These are phyloP conservation scores for Arbacia lixula DNA, from an alignment of 53 echinoderm and acorn worm species.

Conservation along the genomic window DNA sequence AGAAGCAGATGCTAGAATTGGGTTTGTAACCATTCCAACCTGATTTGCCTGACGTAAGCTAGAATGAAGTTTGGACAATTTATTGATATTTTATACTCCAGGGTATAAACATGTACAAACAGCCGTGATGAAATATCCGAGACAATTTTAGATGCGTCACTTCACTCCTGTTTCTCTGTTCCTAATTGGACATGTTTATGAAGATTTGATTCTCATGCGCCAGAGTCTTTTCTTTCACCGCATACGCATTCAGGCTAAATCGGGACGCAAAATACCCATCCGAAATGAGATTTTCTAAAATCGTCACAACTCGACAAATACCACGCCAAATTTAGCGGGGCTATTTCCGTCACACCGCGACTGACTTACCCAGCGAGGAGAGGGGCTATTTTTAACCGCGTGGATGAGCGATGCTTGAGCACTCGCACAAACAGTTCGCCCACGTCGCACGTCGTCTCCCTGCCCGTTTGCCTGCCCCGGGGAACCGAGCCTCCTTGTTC, in stretches of 20 bases:
- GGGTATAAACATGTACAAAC: not conserved
- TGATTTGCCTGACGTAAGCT: too few relatives aligned
- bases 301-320: conserved; percentile 39
- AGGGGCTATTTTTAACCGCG: conserved; percentile 19
- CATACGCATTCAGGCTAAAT: conserved; percentile 38
- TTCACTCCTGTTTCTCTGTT: not conserved
- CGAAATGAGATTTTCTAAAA: conserved; percentile 47
- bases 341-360: conserved; percentile 22
- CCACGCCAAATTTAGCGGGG: conserved; percentile 37
- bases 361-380: conserved; percentile 14
- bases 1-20: too few relatives aligned
- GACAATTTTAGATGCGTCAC: conserved; percentile 21
- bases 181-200: conserved; percentile 16
- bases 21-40: too few relatives aligned
- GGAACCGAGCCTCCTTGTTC: conserved; percentile 1
- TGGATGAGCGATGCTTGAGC: conserved; percentile 47
- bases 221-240: conserved; percentile 4
- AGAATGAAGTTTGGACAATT: not conserved
- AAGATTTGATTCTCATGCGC: conserved; percentile 5
- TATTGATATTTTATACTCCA: not conserved
- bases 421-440: conserved; percentile 41
- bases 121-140: not conserved
- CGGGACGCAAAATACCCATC: conserved; percentile 44
- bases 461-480: conserved; percentile 3
- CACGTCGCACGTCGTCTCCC: conserved; percentile 8